phyloP scores from a whole-genome alignment of 2,797 vertebrate species.

The Acestrorhynchus altus region DNA sequence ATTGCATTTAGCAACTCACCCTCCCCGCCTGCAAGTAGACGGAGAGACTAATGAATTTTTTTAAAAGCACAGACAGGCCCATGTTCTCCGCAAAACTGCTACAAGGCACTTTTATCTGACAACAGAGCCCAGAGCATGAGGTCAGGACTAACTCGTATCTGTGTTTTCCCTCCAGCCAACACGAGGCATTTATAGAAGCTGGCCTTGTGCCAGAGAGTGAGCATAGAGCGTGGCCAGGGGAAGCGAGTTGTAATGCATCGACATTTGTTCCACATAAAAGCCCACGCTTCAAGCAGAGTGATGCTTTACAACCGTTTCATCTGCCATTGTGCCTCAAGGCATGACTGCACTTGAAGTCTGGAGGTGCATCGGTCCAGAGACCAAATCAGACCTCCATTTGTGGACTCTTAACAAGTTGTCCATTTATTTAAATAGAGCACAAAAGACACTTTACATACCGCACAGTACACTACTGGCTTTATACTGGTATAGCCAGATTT shows the following conservation, averaged over 20 bases:
- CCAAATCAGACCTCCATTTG: slow-evolving; percentile 38
- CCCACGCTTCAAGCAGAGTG: slow-evolving; percentile 21
- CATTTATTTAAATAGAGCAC: slow-evolving; percentile 38
- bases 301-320: slow-evolving; percentile 30
- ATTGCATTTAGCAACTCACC: slow-evolving; percentile 8
- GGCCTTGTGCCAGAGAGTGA: background rate
- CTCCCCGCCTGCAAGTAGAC: background rate
- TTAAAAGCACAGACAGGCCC: slow-evolving; percentile 19
- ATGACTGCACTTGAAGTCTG: slow-evolving; percentile 19
- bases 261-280: slow-evolving; percentile 44
- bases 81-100: background rate
- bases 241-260: slow-evolving; percentile 38
- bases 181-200: slow-evolving; percentile 33
- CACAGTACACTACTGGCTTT: slow-evolving; percentile 11
- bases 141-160: slow-evolving; percentile 24
- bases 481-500: slow-evolving; percentile 33
- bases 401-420: slow-evolving; percentile 29
- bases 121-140: slow-evolving; percentile 38
- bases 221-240: slow-evolving; percentile 10
- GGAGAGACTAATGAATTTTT: slow-evolving; percentile 32
- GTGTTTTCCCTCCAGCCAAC: slow-evolving; percentile 26
- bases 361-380: slow-evolving; percentile 19
- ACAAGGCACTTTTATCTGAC: slow-evolving; percentile 44
- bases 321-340: background rate
- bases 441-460: slow-evolving; percentile 15